These are phyloP conservation scores for Myotis yumanensis DNA, from an alignment of 2,113 vertebrate species.

Conservation along the genomic window DNA sequence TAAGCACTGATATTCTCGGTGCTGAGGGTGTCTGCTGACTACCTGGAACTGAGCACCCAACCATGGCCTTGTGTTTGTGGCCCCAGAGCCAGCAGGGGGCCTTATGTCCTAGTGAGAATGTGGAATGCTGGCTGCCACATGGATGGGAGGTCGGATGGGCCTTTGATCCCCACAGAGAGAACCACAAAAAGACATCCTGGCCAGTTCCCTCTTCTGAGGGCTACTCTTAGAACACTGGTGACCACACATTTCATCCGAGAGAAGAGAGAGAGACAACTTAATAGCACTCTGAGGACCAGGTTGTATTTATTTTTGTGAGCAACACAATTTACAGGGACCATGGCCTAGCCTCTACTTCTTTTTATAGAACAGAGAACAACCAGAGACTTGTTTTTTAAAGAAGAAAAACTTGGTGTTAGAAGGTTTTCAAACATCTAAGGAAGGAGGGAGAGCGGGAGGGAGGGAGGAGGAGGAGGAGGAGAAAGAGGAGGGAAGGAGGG, in stretches of 20 bases:
- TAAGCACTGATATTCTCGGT: fast-evolving
- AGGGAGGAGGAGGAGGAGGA: not conserved
- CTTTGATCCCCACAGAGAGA: not conserved
- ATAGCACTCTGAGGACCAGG: not conserved
- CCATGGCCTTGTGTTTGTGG: not conserved
- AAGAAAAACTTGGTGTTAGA: not conserved
- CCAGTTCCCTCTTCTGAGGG: not conserved
- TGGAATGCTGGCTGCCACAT: not conserved
- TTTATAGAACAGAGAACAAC: not conserved
- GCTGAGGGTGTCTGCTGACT: not conserved
- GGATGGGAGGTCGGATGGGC: not conserved
- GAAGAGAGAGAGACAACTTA: not conserved
- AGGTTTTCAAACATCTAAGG: not conserved
- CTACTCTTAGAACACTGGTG: not conserved
- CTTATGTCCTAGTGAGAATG: not conserved
- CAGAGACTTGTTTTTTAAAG: not conserved
- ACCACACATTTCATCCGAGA: not conserved
- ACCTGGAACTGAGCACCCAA: fast-evolving
- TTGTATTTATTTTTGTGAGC: not conserved
- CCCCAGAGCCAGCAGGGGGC: constrained; percentile 57
- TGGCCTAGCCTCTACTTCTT: not conserved
- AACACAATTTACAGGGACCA: not conserved
- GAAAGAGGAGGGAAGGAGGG: not conserved
- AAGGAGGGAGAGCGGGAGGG: not conserved
- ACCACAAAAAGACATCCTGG: fast-evolving